Conservation (phyloP, 2,888 invertebrate genomes). For the Mellilla xanthometata region DNA sequence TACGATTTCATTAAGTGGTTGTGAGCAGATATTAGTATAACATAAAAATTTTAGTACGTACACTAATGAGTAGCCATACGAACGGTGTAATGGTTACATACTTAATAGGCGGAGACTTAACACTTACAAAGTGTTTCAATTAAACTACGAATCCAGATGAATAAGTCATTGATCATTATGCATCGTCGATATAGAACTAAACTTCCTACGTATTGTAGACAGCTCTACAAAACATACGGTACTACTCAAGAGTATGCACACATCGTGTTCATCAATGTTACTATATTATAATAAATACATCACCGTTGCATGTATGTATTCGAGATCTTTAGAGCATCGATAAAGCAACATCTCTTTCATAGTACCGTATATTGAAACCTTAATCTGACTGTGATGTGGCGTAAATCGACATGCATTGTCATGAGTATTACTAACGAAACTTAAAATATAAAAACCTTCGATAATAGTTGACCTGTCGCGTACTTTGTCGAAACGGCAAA, state of each 20-base stretch:
- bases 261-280: too few species aligned
- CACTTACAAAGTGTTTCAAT: slow-evolving; percentile 79
- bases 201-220: slow-evolving; percentile 53
- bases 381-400: slow-evolving; percentile 71
- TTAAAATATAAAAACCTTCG: slow-evolving; percentile 39
- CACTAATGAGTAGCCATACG: slow-evolving; percentile 76
- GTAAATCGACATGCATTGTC: slow-evolving; percentile 59
- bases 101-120: slow-evolving; percentile 80
- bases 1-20: slow-evolving; percentile 43
- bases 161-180: slow-evolving; percentile 78
- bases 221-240: slow-evolving; percentile 14
- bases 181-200: slow-evolving; percentile 74
- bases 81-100: slow-evolving; percentile 77
- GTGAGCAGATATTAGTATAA: slow-evolving; percentile 58
- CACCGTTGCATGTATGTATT: too few species aligned
- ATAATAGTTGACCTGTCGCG: slow-evolving; percentile 25
- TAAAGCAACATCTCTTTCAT: slow-evolving; percentile 5
- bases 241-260: slow-evolving; percentile 3
- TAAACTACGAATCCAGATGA: slow-evolving; percentile 79
- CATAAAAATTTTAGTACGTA: slow-evolving; percentile 71
- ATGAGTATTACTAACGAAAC: slow-evolving; percentile 63
- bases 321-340: too few species aligned
- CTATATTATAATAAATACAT: too few species aligned
- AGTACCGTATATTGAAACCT: slow-evolving; percentile 36
- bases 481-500: slow-evolving; percentile 6